These are phyloP conservation scores for Lasaia peninsularis DNA, from an alignment of 1,140 invertebrate genomes.

Conservation along the genomic window DNA sequence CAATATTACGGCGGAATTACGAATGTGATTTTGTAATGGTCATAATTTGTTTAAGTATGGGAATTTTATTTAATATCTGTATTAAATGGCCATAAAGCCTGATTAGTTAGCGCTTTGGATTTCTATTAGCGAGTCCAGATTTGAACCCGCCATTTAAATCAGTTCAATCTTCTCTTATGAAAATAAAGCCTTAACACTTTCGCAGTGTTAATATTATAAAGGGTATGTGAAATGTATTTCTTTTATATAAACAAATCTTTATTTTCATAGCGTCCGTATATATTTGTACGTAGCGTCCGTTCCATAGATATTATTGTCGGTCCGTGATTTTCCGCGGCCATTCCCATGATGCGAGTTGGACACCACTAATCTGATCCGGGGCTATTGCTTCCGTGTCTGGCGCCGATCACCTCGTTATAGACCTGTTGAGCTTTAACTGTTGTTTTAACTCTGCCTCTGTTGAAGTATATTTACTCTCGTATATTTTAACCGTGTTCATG, in stretches of 20 bases:
- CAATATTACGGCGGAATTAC: slow-evolving; percentile 1
- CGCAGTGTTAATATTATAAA: too few species aligned
- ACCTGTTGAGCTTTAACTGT: slow-evolving; percentile 5
- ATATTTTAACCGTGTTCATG: too few species aligned
- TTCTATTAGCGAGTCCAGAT: too few species aligned
- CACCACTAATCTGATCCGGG: slow-evolving; percentile 57
- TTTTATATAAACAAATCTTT: too few species aligned
- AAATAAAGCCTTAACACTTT: too few species aligned
- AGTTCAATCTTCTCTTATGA: too few species aligned
- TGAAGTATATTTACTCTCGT: neutral
- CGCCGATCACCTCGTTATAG: slow-evolving; percentile 19
- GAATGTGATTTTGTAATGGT: slow-evolving; percentile 4
- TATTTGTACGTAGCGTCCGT: neutral
- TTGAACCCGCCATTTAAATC: too few species aligned
- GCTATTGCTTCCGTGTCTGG: slow-evolving; percentile 48
- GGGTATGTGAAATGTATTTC: too few species aligned
- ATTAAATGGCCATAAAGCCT: too few species aligned
- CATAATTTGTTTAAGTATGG: neutral
- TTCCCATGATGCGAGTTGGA: slow-evolving; percentile 30
- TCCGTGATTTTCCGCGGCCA: neutral
- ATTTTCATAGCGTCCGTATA: too few species aligned
- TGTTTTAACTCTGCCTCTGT: neutral
- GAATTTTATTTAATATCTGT: neutral
- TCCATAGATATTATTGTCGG: too few species aligned
- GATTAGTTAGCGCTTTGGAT: too few species aligned